Evolutionary conservation across 2,888 invertebrate genomes (phyloP).

Genomic region (Acronicta psi): DNA sequence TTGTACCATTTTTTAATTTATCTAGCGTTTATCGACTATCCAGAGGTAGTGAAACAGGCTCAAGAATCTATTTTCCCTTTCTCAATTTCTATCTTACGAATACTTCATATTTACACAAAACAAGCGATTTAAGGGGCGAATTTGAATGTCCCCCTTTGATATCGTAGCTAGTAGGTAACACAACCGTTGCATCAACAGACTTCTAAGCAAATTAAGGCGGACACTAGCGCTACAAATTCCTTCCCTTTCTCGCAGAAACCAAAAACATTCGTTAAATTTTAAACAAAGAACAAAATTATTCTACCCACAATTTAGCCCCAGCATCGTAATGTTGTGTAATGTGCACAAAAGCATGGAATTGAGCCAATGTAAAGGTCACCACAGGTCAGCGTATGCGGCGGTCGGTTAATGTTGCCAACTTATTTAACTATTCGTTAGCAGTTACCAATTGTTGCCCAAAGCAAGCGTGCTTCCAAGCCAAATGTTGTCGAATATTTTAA

Average conservation of each 20-base stretch:
- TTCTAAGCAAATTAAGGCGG: not conserved
- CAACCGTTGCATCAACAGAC: not conserved
- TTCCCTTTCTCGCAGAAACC: not conserved
- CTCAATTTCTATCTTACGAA: no score
- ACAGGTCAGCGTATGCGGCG: slow-evolving; percentile 55
- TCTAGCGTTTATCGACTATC: no score
- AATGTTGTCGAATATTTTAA: slow-evolving; percentile 33
- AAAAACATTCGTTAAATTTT: slow-evolving; percentile 1
- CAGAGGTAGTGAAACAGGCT: no score
- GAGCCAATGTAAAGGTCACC: slow-evolving; percentile 61
- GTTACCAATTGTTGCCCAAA: slow-evolving; percentile 43
- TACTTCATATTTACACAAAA: no score
- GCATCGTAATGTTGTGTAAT: slow-evolving; percentile 32
- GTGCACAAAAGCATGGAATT: slow-evolving; percentile 56
- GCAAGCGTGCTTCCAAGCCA: slow-evolving; percentile 30
- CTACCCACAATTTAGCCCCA: slow-evolving; percentile 22
- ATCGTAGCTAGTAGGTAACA: not conserved
- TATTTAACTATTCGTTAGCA: slow-evolving; percentile 38
- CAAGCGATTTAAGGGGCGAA: no score
- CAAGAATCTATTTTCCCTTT: no score
- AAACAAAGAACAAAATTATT: slow-evolving; percentile 12
- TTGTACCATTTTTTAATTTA: no score
- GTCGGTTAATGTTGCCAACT: slow-evolving; percentile 61
- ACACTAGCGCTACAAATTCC: not conserved
- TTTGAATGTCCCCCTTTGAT: no score